phyloP scores from a whole-genome alignment of 2,888 invertebrate species.

The Sympetrum striolatum region DNA sequence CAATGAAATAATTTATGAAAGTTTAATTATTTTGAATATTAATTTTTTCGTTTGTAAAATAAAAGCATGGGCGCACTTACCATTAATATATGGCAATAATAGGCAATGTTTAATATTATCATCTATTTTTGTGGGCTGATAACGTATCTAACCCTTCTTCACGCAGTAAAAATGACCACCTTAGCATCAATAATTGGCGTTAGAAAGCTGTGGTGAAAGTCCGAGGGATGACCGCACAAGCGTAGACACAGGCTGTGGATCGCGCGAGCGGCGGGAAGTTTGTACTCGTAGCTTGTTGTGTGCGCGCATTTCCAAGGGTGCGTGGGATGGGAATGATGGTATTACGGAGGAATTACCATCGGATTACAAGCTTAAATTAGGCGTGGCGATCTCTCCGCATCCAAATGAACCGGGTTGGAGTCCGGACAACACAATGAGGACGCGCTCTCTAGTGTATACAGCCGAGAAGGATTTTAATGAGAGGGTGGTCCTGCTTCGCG shows the following conservation, averaged over 20 bases:
- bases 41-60: no score
- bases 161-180: no score
- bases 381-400: conserved; percentile 27
- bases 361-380: conserved; percentile 42
- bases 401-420: conserved; percentile 20
- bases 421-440: conserved; percentile 29
- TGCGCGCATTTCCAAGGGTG: background rate
- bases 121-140: no score
- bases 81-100: no score
- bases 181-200: no score
- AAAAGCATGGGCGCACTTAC: no score
- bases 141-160: no score
- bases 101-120: no score
- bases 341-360: conserved; percentile 29
- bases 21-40: no score
- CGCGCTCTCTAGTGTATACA: background rate
- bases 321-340: background rate
- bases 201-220: no score
- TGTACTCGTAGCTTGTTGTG: background rate
- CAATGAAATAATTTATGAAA: no score
- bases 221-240: background rate
- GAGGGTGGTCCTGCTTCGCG: background rate
- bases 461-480: background rate
- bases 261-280: background rate
- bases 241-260: background rate